These are phyloP conservation scores for Phaethon lepturus DNA, from an alignment of 2,113 vertebrate species.

Conservation along the genomic window DNA sequence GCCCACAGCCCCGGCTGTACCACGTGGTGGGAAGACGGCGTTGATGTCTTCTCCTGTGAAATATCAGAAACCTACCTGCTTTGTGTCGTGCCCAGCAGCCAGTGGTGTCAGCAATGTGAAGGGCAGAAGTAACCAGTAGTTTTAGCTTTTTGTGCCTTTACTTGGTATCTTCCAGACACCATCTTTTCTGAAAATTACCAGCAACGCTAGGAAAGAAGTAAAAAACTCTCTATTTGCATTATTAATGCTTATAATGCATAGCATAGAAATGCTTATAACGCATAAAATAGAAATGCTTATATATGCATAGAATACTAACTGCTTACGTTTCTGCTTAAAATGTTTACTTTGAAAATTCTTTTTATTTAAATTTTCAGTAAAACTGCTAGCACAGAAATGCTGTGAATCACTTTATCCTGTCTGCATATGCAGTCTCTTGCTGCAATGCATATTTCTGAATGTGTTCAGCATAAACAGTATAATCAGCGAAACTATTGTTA, in stretches of 20 bases:
- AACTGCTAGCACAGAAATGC: background rate
- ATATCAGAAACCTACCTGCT: background rate
- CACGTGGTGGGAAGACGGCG: fast-evolving
- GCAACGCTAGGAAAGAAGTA: fast-evolving
- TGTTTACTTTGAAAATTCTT: background rate
- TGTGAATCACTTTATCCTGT: background rate
- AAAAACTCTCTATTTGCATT: background rate
- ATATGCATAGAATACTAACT: background rate
- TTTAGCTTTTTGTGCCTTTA: background rate
- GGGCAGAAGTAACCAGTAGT: background rate
- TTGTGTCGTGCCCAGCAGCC: fast-evolving
- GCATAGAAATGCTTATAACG: background rate
- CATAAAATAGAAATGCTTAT: background rate
- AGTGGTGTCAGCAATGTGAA: background rate
- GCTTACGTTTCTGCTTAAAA: background rate
- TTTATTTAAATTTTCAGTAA: background rate
- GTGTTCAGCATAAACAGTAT: background rate
- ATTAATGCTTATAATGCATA: background rate
- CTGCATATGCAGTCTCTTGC: background rate
- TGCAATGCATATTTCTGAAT: background rate
- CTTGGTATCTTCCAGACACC: background rate
- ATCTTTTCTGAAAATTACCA: background rate
- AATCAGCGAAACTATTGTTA: background rate
- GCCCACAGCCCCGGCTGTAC: background rate
- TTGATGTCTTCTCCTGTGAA: background rate